Conservation (phyloP, 2,888 invertebrate genomes). For the Ennomos fuscantarius region DNA sequence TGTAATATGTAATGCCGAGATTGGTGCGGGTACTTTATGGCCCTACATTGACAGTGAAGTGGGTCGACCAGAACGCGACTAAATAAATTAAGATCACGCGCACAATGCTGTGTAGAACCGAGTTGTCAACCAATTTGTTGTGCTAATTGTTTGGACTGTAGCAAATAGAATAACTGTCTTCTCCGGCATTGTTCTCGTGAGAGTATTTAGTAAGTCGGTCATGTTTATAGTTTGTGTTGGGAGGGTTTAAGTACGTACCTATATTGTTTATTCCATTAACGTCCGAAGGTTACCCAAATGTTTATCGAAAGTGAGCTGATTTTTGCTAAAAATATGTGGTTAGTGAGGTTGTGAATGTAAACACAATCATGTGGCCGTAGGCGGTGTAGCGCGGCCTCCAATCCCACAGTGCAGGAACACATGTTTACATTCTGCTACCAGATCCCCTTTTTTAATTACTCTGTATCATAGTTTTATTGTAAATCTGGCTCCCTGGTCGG, state of each 20-base stretch:
- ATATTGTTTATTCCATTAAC: constrained; percentile 22
- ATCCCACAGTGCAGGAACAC: constrained; percentile 72
- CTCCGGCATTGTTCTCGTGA: constrained; percentile 23
- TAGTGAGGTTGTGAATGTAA: constrained; percentile 62
- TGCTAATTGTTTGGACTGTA: constrained; percentile 33
- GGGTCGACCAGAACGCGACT: constrained; percentile 71
- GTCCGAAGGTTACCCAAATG: constrained; percentile 32
- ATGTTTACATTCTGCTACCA: constrained; percentile 69
- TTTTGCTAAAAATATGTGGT: constrained; percentile 61
- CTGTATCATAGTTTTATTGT: constrained; percentile 40
- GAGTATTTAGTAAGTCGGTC: constrained; percentile 17
- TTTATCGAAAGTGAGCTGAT: constrained; percentile 37
- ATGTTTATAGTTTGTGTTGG: constrained; percentile 20
- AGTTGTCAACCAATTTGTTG: constrained; percentile 42
- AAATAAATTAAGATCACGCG: constrained; percentile 67
- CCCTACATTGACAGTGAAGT: constrained; percentile 67
- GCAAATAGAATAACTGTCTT: constrained; percentile 30
- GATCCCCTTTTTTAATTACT: constrained; percentile 56
- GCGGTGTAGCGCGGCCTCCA: constrained; percentile 63
- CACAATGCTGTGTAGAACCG: constrained; percentile 38
- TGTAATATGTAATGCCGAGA: constrained; percentile 40
- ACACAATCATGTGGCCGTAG: constrained; percentile 59
- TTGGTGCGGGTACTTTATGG: constrained; percentile 65
- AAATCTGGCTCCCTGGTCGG: constrained; percentile 34
- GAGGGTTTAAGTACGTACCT: constrained; percentile 20